Conservation (phyloP, 2,888 invertebrate genomes). For the Gymnoscelis rufifasciata region DNA sequence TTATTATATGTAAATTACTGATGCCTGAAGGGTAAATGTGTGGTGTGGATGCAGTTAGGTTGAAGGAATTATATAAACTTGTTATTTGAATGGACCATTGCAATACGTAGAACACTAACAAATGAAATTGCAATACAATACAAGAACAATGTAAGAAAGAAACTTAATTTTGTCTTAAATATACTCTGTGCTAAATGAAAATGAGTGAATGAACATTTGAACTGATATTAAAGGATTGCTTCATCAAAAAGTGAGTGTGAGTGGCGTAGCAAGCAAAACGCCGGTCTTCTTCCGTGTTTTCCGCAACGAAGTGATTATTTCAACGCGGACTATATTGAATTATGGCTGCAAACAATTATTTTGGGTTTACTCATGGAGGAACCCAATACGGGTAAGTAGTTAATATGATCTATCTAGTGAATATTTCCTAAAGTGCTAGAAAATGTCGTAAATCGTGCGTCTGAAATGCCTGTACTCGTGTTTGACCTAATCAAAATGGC, state of each 20-base stretch:
- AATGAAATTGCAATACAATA: too few species aligned
- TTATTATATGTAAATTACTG: too few species aligned
- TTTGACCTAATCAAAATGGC: constrained; percentile 74
- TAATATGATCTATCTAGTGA: neutral
- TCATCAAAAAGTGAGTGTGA: constrained; percentile 10
- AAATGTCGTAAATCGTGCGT: constrained; percentile 25
- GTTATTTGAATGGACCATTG: too few species aligned
- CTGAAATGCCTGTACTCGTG: constrained; percentile 54
- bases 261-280: constrained; percentile 40
- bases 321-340: constrained; percentile 54
- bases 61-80: too few species aligned
- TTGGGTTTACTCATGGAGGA: constrained; percentile 95
- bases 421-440: neutral
- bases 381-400: constrained; percentile 91
- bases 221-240: too few species aligned
- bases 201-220: too few species aligned
- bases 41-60: too few species aligned
- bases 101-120: too few species aligned
- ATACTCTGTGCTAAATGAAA: too few species aligned
- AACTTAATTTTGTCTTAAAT: too few species aligned
- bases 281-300: constrained; percentile 53
- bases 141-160: too few species aligned
- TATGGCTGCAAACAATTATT: constrained; percentile 96
- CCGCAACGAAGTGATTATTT: constrained; percentile 67
- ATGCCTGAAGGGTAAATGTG: too few species aligned